A percentile compares a stretch with the other conserved stretches of the same genome.
Conservation (phyloP, 2,113 vertebrate species). For the Limanda limanda region DNA sequence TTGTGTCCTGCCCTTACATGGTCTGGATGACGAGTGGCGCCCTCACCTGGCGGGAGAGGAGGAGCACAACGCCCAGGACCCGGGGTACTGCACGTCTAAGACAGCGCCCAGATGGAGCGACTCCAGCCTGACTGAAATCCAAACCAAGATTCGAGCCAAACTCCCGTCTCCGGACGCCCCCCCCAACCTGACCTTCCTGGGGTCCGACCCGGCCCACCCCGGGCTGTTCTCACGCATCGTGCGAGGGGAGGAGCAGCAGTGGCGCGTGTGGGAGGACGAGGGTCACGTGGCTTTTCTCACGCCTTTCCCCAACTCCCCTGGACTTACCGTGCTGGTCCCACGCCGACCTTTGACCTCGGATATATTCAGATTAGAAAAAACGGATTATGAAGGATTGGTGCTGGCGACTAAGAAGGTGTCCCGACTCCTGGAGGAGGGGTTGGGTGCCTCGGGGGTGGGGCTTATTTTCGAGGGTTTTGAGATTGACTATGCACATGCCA, state of each 20-base stretch:
- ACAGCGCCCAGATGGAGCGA: slow-evolving; percentile 77
- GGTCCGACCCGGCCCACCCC: slow-evolving; percentile 62
- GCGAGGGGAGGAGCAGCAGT: slow-evolving; percentile 82
- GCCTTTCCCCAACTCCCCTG: slow-evolving; percentile 82
- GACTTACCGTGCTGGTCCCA: slow-evolving; percentile 80
- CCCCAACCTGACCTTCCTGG: slow-evolving; percentile 67
- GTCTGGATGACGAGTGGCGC: slow-evolving; percentile 76
- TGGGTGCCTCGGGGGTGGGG: slow-evolving; percentile 73
- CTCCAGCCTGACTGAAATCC: slow-evolving; percentile 64
- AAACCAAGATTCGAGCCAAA: slow-evolving; percentile 66
- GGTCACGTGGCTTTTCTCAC: slow-evolving; percentile 82
- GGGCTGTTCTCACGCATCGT: slow-evolving; percentile 81
- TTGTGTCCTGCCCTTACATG: slow-evolving; percentile 79
- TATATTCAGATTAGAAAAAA: slow-evolving; percentile 75
- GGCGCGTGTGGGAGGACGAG: slow-evolving; percentile 83
- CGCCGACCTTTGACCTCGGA: slow-evolving; percentile 81
- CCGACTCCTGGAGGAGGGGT: slow-evolving; percentile 64
- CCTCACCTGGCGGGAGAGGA: slow-evolving; percentile 77
- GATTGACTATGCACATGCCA: slow-evolving; percentile 83
- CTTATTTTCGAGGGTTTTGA: slow-evolving; percentile 85
- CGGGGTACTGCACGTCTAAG: slow-evolving; percentile 81
- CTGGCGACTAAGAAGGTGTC: slow-evolving; percentile 70
- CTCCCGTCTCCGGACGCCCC: slow-evolving; percentile 58
- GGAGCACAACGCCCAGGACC: slow-evolving; percentile 72
- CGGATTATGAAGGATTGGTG: slow-evolving; percentile 71